Evolutionary conservation across 2,797 vertebrate species (phyloP).

Genomic region (Myotis planiceps): DNA sequence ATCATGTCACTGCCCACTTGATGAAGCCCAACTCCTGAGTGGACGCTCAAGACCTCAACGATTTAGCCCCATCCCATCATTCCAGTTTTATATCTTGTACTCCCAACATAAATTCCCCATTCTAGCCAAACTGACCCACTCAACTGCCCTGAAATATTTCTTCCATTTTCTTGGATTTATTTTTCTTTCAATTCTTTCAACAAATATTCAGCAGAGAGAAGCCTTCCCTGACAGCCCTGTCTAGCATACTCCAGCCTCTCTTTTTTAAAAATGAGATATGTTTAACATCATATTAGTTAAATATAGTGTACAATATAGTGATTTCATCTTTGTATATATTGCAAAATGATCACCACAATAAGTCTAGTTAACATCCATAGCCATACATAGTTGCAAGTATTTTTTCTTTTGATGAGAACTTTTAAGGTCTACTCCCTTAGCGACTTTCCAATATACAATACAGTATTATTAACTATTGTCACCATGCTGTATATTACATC

Average conservation of each 20-base stretch:
- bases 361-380: not conserved
- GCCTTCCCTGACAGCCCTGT: not conserved
- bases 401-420: not conserved
- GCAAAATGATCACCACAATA: not conserved
- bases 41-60: not conserved
- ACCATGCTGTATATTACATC: not conserved
- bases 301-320: not conserved
- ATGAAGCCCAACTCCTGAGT: not conserved
- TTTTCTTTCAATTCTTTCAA: slow-evolving; percentile 40
- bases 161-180: slow-evolving; percentile 6
- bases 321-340: not conserved
- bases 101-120: not conserved
- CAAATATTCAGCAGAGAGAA: not conserved
- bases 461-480: not conserved
- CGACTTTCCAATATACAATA: not conserved
- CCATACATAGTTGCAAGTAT: not conserved
- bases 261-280: not conserved
- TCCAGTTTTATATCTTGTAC: not conserved
- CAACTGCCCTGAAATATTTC: not conserved
- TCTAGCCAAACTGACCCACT: not conserved
- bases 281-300: not conserved
- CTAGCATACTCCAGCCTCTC: not conserved
- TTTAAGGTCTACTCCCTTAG: not conserved
- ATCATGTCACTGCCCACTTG: no score
- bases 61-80: not conserved